Evolutionary conservation across 2,888 invertebrate species (phyloP).

Genomic region (Heliconius sara): DNA sequence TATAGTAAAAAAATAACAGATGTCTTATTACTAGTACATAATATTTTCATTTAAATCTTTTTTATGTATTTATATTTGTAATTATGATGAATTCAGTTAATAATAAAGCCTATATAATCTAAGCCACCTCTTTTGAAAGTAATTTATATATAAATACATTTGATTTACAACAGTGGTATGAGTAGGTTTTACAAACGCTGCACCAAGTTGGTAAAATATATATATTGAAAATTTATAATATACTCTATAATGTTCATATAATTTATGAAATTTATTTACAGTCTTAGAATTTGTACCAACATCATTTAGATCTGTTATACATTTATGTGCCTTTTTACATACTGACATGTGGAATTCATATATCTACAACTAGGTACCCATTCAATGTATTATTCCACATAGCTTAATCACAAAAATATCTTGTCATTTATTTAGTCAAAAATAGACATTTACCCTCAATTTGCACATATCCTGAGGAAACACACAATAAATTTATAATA

Average conservation of each 20-base stretch:
- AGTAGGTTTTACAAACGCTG: slow-evolving; percentile 37
- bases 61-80: slow-evolving; percentile 11
- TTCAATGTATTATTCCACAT: slow-evolving; percentile 77
- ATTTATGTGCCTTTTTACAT: slow-evolving; percentile 67
- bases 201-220: slow-evolving; percentile 46
- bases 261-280: slow-evolving; percentile 65
- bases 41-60: slow-evolving; percentile 17
- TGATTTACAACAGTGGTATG: slow-evolving; percentile 24
- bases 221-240: slow-evolving; percentile 45
- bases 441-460: slow-evolving; percentile 77
- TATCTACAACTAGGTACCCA: slow-evolving; percentile 71
- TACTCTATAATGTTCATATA: slow-evolving; percentile 47
- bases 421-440: slow-evolving; percentile 76
- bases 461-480: slow-evolving; percentile 76
- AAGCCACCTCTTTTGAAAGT: slow-evolving; percentile 23
- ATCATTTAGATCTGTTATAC: slow-evolving; percentile 65
- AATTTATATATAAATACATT: slow-evolving; percentile 21
- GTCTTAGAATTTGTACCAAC: slow-evolving; percentile 80
- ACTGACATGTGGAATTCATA: slow-evolving; percentile 65
- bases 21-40: slow-evolving; percentile 15
- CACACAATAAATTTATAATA: slow-evolving; percentile 81
- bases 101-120: slow-evolving; percentile 19
- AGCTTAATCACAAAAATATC: slow-evolving; percentile 79
- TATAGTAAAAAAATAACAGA: slow-evolving; percentile 18
- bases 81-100: not conserved